phyloP scores from a whole-genome alignment of 2,888 invertebrate genomes.

The Ganaspis brasiliensis region DNA sequence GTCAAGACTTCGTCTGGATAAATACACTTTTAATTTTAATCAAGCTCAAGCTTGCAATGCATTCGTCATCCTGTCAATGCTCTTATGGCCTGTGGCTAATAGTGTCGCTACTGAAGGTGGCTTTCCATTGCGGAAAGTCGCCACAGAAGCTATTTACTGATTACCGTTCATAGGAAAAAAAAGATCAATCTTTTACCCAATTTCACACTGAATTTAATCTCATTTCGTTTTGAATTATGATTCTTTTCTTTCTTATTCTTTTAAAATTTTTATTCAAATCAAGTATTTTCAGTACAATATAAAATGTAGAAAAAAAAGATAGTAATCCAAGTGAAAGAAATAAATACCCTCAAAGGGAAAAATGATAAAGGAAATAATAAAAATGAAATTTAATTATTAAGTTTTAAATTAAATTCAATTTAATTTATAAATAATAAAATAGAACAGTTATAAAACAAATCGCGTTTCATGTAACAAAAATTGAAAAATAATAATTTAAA shows the following conservation, averaged over 20 bases:
- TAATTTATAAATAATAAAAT: no score
- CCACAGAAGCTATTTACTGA: slow-evolving; percentile 48
- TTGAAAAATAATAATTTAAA: background rate
- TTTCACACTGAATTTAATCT: background rate
- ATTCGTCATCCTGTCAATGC: slow-evolving; percentile 35
- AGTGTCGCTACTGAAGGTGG: slow-evolving; percentile 52
- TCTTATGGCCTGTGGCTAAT: background rate
- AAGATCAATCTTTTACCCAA: background rate
- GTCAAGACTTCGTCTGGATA: slow-evolving; percentile 5
- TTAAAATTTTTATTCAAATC: background rate
- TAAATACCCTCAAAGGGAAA: no score
- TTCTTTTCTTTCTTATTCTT: background rate
- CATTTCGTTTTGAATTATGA: background rate
- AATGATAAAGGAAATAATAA: no score
- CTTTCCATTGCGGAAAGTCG: slow-evolving; percentile 63
- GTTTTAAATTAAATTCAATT: no score
- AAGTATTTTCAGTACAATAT: background rate
- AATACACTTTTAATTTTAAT: slow-evolving; percentile 24
- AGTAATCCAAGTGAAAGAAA: no score
- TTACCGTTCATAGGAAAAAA: slow-evolving; percentile 2
- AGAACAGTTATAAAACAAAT: no score
- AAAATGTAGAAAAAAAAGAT: no score
- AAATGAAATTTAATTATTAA: no score
- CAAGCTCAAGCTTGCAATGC: slow-evolving; percentile 31
- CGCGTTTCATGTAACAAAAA: no score